These are phyloP conservation scores for Sarcophilus harrisii DNA, from an alignment of 2,797 vertebrate genomes.

Conservation along the genomic window DNA sequence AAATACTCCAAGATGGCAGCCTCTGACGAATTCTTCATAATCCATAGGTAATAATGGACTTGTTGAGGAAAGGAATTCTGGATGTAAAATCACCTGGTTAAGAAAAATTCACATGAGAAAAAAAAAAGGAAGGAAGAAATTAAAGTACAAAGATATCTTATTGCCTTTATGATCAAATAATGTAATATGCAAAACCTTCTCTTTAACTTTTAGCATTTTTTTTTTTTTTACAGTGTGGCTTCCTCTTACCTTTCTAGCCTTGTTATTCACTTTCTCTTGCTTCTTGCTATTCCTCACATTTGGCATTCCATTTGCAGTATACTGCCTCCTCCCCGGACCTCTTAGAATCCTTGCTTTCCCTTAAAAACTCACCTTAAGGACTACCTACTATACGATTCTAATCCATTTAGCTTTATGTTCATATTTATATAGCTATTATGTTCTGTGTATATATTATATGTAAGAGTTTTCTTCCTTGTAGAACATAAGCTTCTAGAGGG, in stretches of 20 bases:
- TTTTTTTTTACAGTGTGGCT: too few species aligned
- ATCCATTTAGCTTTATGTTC: background rate
- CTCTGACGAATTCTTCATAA: slow-evolving; percentile 97
- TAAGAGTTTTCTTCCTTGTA: background rate
- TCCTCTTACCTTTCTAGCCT: background rate
- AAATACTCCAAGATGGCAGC: slow-evolving; percentile 98
- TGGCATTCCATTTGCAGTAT: background rate
- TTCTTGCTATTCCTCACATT: background rate
- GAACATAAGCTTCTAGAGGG: background rate
- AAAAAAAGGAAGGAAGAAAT: background rate
- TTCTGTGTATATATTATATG: too few species aligned
- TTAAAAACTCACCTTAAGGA: background rate
- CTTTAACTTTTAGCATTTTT: background rate
- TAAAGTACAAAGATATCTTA: background rate
- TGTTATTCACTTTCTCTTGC: background rate
- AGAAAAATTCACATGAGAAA: slow-evolving; percentile 63
- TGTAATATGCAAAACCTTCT: background rate
- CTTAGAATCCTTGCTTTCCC: background rate
- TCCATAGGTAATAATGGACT: slow-evolving; percentile 97
- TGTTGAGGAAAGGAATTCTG: slow-evolving; percentile 97
- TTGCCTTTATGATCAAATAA: background rate
- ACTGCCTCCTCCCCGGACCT: background rate
- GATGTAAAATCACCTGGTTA: slow-evolving; percentile 94
- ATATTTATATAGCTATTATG: background rate
- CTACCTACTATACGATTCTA: background rate